These are phyloP conservation scores for Muricea muricata DNA, from an alignment of 92 coral and sea anemone genomes.

Conservation along the genomic window DNA sequence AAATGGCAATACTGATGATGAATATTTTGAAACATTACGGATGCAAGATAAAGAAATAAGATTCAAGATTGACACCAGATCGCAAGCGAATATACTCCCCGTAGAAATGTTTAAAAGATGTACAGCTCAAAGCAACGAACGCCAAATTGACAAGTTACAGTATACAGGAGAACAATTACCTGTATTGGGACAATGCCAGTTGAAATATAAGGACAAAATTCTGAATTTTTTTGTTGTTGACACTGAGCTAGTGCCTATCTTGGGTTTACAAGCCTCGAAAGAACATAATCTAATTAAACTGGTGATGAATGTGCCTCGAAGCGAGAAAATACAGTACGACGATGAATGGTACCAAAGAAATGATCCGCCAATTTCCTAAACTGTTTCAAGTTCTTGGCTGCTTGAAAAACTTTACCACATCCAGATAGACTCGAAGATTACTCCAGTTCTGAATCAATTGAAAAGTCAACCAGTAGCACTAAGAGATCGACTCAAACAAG, in stretches of 20 bases:
- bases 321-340: no score
- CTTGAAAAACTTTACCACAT: conserved; percentile 55
- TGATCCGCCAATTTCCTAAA: conserved; percentile 33
- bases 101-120: not conserved
- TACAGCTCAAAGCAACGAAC: not conserved
- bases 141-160: conserved; percentile 5
- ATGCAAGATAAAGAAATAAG: not conserved
- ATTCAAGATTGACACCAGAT: conserved; percentile 20
- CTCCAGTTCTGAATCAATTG: conserved; percentile 37
- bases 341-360: not conserved
- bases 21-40: not conserved
- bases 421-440: conserved; percentile 39
- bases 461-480: conserved; percentile 53
- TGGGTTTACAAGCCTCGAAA: conserved; percentile 1
- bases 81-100: conserved; percentile 13
- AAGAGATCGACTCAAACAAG: conserved; percentile 33
- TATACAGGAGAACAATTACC: not conserved
- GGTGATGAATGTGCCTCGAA: conserved; percentile 20
- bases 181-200: not conserved
- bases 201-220: conserved; percentile 21
- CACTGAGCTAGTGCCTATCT: not conserved
- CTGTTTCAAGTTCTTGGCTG: conserved; percentile 62
- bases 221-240: conserved; percentile 16
- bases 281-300: not conserved
- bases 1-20: not conserved